Percentiles rank a stretch among this genome's conserved stretches.
phyloP scores from a whole-genome alignment of 2,797 vertebrate species.

The Melanotaenia trifasciata region DNA sequence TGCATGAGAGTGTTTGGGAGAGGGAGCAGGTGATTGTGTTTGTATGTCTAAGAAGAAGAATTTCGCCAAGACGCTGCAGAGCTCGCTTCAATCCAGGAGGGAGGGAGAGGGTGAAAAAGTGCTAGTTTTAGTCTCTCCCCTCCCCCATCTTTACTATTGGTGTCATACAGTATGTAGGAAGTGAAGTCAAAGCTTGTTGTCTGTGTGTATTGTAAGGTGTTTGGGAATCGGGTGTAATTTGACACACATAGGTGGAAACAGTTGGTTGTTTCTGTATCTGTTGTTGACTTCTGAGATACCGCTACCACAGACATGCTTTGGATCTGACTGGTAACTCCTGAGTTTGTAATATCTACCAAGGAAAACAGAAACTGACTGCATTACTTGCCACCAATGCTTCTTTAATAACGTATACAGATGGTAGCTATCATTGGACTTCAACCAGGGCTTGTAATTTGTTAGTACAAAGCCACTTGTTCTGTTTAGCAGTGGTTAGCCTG shows the following conservation, averaged over 20 bases:
- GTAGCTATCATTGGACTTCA: background rate
- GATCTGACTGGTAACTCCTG: background rate
- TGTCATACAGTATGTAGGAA: conserved; percentile 73
- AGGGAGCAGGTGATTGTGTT: conserved; percentile 59
- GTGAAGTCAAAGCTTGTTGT: conserved; percentile 66
- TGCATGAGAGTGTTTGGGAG: conserved; percentile 30
- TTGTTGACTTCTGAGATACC: background rate
- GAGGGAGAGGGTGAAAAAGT: conserved; percentile 33
- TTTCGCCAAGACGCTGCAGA: conserved; percentile 56
- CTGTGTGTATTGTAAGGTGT: conserved; percentile 23
- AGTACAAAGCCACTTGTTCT: background rate
- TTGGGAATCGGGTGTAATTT: conserved; percentile 16
- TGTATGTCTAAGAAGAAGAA: conserved; percentile 57
- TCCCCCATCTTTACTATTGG: conserved; percentile 74
- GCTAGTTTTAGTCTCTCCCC: conserved; percentile 68
- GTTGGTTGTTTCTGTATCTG: conserved; percentile 22
- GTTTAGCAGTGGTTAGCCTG: background rate
- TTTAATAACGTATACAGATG: background rate
- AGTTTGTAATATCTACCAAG: background rate
- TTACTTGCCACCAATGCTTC: background rate
- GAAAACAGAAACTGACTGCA: conserved; percentile 1
- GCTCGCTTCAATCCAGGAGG: conserved; percentile 43
- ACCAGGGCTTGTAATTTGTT: background rate
- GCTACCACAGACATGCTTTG: background rate
- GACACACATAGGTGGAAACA: conserved; percentile 5